These are phyloP conservation scores for Amphiprion clarkii DNA, from an alignment of 2,797 vertebrate genomes.

Conservation along the genomic window DNA sequence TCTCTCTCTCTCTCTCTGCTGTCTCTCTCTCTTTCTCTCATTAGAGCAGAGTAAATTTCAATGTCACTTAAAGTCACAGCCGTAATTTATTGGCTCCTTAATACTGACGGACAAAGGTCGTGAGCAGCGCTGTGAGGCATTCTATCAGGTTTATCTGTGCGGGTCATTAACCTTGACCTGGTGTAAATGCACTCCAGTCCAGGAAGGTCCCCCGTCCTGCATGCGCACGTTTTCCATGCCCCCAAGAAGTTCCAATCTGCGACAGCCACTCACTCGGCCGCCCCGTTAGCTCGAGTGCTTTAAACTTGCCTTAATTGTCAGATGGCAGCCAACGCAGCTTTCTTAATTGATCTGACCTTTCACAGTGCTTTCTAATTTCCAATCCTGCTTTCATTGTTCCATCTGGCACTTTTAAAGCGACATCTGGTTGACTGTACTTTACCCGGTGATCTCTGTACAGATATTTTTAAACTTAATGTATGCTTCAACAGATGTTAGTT, in stretches of 20 bases:
- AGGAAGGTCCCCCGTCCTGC: constrained; percentile 69
- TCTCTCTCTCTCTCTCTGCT: constrained; percentile 12
- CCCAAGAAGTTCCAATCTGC: constrained; percentile 81
- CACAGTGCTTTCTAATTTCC: constrained; percentile 98
- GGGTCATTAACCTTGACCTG: constrained; percentile 89
- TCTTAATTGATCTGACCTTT: constrained; percentile 99
- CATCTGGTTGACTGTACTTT: constrained; percentile 99
- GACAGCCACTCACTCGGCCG: constrained; percentile 76
- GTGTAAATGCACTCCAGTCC: constrained; percentile 81
- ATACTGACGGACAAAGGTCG: constrained; percentile 86
- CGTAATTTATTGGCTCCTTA: constrained; percentile 87
- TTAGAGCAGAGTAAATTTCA: constrained; percentile 82
- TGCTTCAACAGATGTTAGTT: constrained; percentile 99
- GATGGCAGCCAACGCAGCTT: constrained; percentile 96
- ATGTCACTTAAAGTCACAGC: constrained; percentile 86
- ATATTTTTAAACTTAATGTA: constrained; percentile 99
- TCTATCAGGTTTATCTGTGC: constrained; percentile 85
- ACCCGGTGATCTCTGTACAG: constrained; percentile 99
- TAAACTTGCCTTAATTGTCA: constrained; percentile 98
- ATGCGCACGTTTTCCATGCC: constrained; percentile 70
- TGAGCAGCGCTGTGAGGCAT: constrained; percentile 79
- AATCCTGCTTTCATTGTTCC: constrained; percentile 99
- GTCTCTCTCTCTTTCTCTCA: constrained; percentile 62
- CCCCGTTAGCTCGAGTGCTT: constrained; percentile 88
- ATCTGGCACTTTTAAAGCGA: constrained; percentile 99